These are phyloP conservation scores for Oxycera nigricornis DNA, from an alignment of 2,888 invertebrate species.

Conservation along the genomic window DNA sequence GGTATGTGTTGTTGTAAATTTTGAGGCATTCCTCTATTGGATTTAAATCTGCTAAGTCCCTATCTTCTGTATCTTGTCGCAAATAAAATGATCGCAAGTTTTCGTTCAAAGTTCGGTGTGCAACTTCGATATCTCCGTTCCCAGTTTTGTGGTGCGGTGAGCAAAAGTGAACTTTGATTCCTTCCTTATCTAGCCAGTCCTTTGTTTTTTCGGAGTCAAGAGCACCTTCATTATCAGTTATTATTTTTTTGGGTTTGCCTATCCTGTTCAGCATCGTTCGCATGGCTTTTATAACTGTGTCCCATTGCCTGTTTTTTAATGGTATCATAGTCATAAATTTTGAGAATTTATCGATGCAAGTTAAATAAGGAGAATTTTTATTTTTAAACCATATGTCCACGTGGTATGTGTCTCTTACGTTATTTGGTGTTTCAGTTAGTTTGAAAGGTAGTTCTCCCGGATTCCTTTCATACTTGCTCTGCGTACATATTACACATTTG, in stretches of 20 bases:
- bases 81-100: constrained; percentile 14
- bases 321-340: constrained; percentile 28
- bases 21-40: not conserved
- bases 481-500: constrained; percentile 14
- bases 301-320: constrained; percentile 31
- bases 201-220: constrained; percentile 5
- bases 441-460: constrained; percentile 22
- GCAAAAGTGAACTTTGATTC: constrained; percentile 26
- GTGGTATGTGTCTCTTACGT: constrained; percentile 14
- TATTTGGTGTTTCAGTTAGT: constrained; percentile 19
- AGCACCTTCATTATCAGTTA: constrained; percentile 23
- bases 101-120: constrained; percentile 22
- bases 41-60: not conserved
- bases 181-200: constrained; percentile 14
- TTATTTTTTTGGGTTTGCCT: constrained; percentile 33
- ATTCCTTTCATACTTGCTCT: constrained; percentile 30
- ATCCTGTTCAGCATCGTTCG: constrained; percentile 4
- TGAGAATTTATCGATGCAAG: constrained; percentile 22
- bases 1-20: not conserved
- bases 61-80: constrained; percentile 15
- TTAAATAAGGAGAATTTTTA: constrained; percentile 13
- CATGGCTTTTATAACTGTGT: constrained; percentile 24
- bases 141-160: constrained; percentile 32
- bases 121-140: constrained; percentile 23
- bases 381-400: constrained; percentile 23